These are phyloP conservation scores for Adela reaumurella DNA, from an alignment of 2,888 invertebrate genomes.

Conservation along the genomic window DNA sequence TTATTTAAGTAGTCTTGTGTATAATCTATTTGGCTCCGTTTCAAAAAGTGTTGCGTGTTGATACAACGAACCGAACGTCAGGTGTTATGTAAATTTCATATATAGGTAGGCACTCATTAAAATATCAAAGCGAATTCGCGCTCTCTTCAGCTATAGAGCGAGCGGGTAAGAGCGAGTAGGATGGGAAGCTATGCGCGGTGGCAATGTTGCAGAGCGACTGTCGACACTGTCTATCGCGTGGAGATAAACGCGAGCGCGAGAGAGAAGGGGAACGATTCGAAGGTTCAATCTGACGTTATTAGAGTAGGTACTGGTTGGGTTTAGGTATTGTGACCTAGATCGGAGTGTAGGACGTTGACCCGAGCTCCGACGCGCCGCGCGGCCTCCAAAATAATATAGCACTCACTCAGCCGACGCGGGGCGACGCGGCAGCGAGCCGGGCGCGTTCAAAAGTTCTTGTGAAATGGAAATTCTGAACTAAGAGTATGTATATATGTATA, in stretches of 20 bases:
- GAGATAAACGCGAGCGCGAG: constrained; percentile 18
- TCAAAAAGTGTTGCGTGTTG: neutral
- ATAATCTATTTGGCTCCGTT: neutral
- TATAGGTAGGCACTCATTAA: constrained; percentile 11
- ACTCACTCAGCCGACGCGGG: constrained; percentile 20
- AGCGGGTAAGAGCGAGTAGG: too few relatives aligned
- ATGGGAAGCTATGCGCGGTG: neutral
- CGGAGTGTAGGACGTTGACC: constrained; percentile 51
- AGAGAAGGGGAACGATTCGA: constrained; percentile 40
- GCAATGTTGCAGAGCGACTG: neutral
- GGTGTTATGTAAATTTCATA: constrained; percentile 25
- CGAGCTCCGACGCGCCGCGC: constrained; percentile 50
- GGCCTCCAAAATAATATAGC: constrained; percentile 56
- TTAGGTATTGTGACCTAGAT: constrained; percentile 58
- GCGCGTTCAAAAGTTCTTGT: too few relatives aligned
- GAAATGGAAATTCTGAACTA: too few relatives aligned
- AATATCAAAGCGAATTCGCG: neutral
- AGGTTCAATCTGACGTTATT: constrained; percentile 49
- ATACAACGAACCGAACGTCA: neutral
- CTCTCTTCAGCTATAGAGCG: constrained; percentile 2
- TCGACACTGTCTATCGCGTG: too few relatives aligned
- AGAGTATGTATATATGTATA: too few relatives aligned
- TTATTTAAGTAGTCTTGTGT: too few relatives aligned
- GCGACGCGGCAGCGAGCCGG: too few relatives aligned
- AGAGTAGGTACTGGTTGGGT: constrained; percentile 45